Conservation (phyloP, 2,797 vertebrate species). For the Lophius americanus region DNA sequence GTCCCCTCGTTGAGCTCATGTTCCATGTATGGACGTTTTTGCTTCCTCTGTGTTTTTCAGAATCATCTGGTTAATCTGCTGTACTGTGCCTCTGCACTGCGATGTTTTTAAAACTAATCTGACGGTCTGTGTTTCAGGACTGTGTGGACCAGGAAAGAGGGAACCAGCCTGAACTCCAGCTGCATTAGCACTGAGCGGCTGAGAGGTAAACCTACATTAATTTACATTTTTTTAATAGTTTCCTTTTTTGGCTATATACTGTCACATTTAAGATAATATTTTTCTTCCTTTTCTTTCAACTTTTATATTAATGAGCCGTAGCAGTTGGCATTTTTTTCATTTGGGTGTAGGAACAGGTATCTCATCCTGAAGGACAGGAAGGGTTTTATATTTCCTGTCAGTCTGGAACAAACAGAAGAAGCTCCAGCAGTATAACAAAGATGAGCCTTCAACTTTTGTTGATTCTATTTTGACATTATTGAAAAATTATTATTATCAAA, state of each 20-base stretch:
- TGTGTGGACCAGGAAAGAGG: slow-evolving; percentile 51
- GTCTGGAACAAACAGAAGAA: slow-evolving; percentile 12
- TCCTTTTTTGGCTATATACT: background rate
- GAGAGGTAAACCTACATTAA: slow-evolving; percentile 53
- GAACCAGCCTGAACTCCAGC: slow-evolving; percentile 53
- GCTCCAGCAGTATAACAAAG: no score
- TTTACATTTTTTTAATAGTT: background rate
- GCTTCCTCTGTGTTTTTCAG: background rate
- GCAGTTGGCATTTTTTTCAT: background rate
- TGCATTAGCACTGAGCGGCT: slow-evolving; percentile 56
- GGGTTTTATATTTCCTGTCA: slow-evolving; percentile 18
- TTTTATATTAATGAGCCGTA: background rate
- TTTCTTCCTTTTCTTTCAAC: background rate
- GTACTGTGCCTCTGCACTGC: background rate
- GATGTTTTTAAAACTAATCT: background rate
- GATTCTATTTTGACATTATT: no score
- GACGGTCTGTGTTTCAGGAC: slow-evolving; percentile 44
- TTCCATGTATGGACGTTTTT: background rate
- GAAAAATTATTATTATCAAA: no score
- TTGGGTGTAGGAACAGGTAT: background rate
- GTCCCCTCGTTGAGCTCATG: background rate
- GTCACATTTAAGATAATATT: background rate
- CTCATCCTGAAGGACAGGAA: slow-evolving; percentile 18
- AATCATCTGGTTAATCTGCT: background rate
- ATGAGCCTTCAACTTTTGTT: no score